Base-by-base conservation (phyloP, 2,888 invertebrate genomes). In the Tridacna crocea region DNA sequence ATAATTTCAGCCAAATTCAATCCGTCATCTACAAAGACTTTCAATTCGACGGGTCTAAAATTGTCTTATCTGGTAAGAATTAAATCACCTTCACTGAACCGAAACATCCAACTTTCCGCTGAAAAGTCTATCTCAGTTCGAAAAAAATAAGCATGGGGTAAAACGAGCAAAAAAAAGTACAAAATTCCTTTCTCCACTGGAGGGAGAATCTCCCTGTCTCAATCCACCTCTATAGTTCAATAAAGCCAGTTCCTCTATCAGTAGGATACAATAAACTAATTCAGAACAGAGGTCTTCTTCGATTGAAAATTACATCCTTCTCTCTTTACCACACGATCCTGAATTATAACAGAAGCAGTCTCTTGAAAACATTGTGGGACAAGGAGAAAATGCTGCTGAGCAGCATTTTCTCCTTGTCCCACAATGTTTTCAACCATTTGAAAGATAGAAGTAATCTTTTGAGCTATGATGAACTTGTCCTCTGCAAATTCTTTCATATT, bases 211-310 rank as follows among this genome's bases (percentile, higher is more conserved):
- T 70, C 48, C 48, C 48, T 70, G 22, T 15, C 22, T 24, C 70
- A 24, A 70, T 66, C n/a, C 70, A 70, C 70, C 70, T 70, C 70
- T 70, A 6, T 47, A 47, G 70, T 70, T 70, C 70, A 70, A 70
- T 70, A 70, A 70, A 70, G 48, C 70, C 70, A 70, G 70, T 24
- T 51, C 47, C 22, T 51, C 47, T 70, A 70, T 70, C 70, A 11
- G n/a, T 51, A 17, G 70, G 70, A 70, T 70, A 70, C 70, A 70
- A 70, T 70, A 70, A 70, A 70, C 70, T 70, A 70, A 70, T 70
- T 70, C 70, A 70, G 70, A 70, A 47, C 70, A 70, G 70, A 70
- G 22, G 24, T 51, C 70, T 70, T 70, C 70, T 70, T 70, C 70
- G 70, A 70, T 70, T 70, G 19, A 19, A 19, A 55, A 55, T 19